These are phyloP conservation scores for Clistopyga incitator DNA, from an alignment of 2,888 invertebrate genomes.

Conservation along the genomic window DNA sequence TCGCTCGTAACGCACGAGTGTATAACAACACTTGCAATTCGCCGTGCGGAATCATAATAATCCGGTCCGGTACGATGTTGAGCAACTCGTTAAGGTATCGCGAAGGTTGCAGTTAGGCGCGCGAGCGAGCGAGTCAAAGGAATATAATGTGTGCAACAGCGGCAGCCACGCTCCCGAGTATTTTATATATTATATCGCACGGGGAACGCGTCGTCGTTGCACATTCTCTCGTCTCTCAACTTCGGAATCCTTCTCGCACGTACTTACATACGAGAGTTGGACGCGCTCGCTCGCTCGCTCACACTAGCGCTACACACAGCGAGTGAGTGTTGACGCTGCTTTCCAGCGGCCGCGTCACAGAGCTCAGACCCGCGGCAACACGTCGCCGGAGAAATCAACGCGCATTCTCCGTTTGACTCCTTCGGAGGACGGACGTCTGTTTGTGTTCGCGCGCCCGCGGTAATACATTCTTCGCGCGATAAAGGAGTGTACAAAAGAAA, in stretches of 20 bases:
- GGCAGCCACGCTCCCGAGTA: background rate
- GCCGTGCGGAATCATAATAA: constrained; percentile 62
- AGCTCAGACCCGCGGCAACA: constrained; percentile 49
- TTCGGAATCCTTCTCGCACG: constrained; percentile 45
- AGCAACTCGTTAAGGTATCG: constrained; percentile 63
- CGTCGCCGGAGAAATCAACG: constrained; percentile 64
- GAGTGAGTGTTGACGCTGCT: constrained; percentile 36
- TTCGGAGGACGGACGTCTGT: constrained; percentile 41
- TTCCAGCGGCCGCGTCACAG: constrained; percentile 55
- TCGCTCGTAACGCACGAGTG: constrained; percentile 16
- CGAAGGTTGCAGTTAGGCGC: constrained; percentile 52
- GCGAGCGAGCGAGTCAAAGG: constrained; percentile 34
- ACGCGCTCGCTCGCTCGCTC: background rate
- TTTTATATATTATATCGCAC: constrained; percentile 38
- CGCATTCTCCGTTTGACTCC: constrained; percentile 62
- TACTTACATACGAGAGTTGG: background rate
- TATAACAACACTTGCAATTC: constrained; percentile 50
- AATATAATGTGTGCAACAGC: constrained; percentile 24
- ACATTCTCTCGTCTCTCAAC: constrained; percentile 59
- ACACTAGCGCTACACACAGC: background rate
- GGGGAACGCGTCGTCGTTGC: constrained; percentile 62
- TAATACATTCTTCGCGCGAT: constrained; percentile 60
- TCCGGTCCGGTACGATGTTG: constrained; percentile 53
- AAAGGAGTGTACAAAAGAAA: constrained; percentile 3
- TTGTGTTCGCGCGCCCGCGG: constrained; percentile 32